Conservation (phyloP, 2,113 vertebrate genomes). For the Aspidoscelis tigris region DNA sequence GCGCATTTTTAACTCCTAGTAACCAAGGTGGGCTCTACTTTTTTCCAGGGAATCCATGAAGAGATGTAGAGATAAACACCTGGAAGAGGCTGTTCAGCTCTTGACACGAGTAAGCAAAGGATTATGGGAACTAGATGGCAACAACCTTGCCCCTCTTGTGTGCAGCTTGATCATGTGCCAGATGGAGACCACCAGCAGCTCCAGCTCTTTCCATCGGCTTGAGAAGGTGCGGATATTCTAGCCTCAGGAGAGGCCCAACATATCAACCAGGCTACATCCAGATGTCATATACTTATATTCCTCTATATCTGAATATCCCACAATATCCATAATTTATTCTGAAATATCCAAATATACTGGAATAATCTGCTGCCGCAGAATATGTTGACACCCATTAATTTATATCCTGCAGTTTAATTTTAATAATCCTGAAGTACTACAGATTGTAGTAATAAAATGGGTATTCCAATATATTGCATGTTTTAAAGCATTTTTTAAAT, state of each 20-base stretch:
- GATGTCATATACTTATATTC: no score
- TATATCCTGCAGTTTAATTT: no score
- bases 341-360: no score
- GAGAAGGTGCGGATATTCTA: constrained; percentile 76
- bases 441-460: no score
- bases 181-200: constrained; percentile 75
- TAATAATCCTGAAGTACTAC: no score
- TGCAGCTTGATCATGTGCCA: constrained; percentile 82
- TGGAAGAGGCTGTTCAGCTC: constrained; percentile 82
- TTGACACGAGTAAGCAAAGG: constrained; percentile 60
- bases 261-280: neutral
- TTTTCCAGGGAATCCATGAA: constrained; percentile 76
- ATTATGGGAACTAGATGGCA: constrained; percentile 59
- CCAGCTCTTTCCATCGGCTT: constrained; percentile 83
- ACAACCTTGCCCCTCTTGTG: constrained; percentile 69
- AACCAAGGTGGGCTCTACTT: neutral
- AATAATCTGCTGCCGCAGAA: no score
- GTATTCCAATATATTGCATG: no score
- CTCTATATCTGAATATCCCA: no score
- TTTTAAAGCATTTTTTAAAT: no score
- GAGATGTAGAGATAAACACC: constrained; percentile 79
- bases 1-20: no score
- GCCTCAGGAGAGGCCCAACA: neutral
- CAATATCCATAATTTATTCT: no score
- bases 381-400: neutral